These are phyloP conservation scores for Prostheceraeus crozeri DNA, from an alignment of 2,888 invertebrate genomes.

Conservation along the genomic window DNA sequence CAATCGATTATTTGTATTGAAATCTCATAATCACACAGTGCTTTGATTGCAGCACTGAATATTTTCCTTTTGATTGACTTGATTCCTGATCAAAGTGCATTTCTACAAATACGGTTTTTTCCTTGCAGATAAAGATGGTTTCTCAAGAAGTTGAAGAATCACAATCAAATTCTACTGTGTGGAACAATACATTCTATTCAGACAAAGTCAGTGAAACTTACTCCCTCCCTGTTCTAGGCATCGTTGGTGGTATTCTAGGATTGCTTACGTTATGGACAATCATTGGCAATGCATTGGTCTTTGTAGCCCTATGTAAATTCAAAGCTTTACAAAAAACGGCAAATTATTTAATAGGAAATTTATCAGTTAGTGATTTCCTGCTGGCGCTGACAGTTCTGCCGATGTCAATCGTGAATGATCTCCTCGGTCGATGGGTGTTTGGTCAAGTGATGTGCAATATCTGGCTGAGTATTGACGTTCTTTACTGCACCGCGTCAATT, in stretches of 20 bases:
- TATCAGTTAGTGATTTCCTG: constrained; percentile 55
- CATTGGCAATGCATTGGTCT: constrained; percentile 53
- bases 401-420: constrained; percentile 51
- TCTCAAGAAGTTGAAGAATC: no score
- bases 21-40: no score
- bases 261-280: constrained; percentile 51
- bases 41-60: no score
- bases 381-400: constrained; percentile 55
- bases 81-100: no score
- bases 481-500: constrained; percentile 57
- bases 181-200: no score
- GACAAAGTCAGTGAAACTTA: no score
- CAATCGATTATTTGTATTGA: no score
- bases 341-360: constrained; percentile 56
- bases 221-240: constrained; percentile 10
- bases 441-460: constrained; percentile 50
- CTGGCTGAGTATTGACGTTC: constrained; percentile 54
- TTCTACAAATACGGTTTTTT: no score
- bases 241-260: constrained; percentile 44
- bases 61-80: no score
- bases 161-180: no score
- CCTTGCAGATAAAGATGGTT: no score
- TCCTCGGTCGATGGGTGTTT: constrained; percentile 55
- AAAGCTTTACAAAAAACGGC: constrained; percentile 52
- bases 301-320: constrained; percentile 49